Conservation (phyloP, 2,888 invertebrate species). For the Agrilus cyanescens region DNA sequence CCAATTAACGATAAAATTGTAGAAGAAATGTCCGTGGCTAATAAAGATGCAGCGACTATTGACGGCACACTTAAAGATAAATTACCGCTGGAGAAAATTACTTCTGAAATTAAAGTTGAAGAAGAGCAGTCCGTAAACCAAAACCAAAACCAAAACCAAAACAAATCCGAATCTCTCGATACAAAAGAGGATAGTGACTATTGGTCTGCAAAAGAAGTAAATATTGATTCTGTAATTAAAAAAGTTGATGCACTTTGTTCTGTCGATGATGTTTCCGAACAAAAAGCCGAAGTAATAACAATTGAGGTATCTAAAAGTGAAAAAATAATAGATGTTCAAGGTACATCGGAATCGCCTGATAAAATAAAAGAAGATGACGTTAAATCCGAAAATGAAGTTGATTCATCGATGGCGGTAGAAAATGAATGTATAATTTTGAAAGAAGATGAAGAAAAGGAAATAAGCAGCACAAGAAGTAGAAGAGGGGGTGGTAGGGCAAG, state of each 20-base stretch:
- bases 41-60: too few relatives aligned
- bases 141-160: constrained; percentile 30
- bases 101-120: constrained; percentile 12
- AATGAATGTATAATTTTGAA: constrained; percentile 18
- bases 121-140: constrained; percentile 21
- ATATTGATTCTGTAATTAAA: constrained; percentile 72
- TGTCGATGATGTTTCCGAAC: constrained; percentile 35
- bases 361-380: constrained; percentile 1
- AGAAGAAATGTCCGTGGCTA: too few relatives aligned
- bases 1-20: not conserved
- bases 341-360: constrained; percentile 11
- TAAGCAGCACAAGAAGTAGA: constrained; percentile 22
- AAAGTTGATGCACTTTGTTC: constrained; percentile 59
- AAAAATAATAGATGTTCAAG: constrained; percentile 12
- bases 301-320: constrained; percentile 14
- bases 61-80: too few relatives aligned
- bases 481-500: constrained; percentile 22
- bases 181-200: constrained; percentile 59
- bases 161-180: constrained; percentile 26
- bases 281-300: constrained; percentile 8
- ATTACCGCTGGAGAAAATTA: too few relatives aligned
- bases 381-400: constrained; percentile 13
- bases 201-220: constrained; percentile 69
- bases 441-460: constrained; percentile 10
- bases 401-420: constrained; percentile 21